A percentile compares a stretch with the other conserved stretches of the same genome.
Evolutionary conservation across 2,888 invertebrate genomes (phyloP).

Genomic region (Tiliacea citrago): DNA sequence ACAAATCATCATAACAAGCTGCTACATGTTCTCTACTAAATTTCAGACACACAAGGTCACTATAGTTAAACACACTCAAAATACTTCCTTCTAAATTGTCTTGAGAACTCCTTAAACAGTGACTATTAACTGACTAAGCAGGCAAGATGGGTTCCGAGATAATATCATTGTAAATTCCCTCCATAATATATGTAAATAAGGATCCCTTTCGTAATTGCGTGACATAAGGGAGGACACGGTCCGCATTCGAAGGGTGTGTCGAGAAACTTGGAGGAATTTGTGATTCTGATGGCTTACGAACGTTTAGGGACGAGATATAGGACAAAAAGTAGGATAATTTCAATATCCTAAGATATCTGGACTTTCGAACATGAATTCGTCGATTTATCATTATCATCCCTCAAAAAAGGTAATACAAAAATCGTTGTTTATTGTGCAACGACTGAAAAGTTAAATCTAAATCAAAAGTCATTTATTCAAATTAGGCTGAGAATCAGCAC

Average conservation of each 20-base stretch:
- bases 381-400: not conserved
- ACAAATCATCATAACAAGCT: not conserved
- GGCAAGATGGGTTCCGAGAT: conserved; percentile 53
- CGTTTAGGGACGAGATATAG: conserved; percentile 14
- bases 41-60: conserved; percentile 1
- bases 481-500: no score
- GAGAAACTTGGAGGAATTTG: conserved; percentile 30
- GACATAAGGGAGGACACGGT: conserved; percentile 42
- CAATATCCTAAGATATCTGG: not conserved
- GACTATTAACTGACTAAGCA: conserved; percentile 59
- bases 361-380: not conserved
- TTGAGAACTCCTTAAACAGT: conserved; percentile 24
- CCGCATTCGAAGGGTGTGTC: conserved; percentile 15
- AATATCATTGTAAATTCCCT: conserved; percentile 58
- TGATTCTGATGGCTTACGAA: conserved; percentile 13
- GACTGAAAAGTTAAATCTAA: not conserved
- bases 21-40: not conserved
- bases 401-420: not conserved
- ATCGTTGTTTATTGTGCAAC: not conserved
- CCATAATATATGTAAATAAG: conserved; percentile 62
- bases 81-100: conserved; percentile 29
- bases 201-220: conserved; percentile 57
- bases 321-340: not conserved
- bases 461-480: no score
- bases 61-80: not conserved